Percentiles rank a stretch among this genome's conserved stretches.
These are phyloP conservation scores for Phataginus tricuspis DNA, from an alignment of 2,797 vertebrate species.

Conservation along the genomic window DNA sequence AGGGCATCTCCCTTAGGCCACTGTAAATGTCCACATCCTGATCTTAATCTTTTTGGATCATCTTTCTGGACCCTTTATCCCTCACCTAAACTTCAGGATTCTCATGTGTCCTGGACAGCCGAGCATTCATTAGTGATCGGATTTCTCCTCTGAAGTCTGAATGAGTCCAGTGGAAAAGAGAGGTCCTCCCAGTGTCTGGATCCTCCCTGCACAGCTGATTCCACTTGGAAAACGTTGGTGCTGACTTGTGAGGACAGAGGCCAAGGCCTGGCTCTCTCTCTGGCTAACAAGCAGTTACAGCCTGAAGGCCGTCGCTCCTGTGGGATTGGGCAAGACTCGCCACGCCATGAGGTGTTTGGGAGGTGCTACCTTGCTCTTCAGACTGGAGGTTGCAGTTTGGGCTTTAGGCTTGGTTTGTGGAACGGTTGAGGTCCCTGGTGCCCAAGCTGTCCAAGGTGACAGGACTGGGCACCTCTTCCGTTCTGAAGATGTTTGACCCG, in stretches of 20 bases:
- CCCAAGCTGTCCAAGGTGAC: background rate
- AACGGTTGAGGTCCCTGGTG: background rate
- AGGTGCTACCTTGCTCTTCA: background rate
- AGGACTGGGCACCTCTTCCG: background rate
- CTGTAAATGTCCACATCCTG: background rate
- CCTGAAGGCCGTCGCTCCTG: slow-evolving; percentile 31
- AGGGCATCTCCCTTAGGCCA: background rate
- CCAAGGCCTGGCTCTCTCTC: background rate
- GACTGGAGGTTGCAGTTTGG: background rate
- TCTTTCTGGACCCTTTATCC: slow-evolving; percentile 26
- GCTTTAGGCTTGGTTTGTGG: slow-evolving; percentile 19
- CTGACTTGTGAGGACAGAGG: background rate
- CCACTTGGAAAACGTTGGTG: slow-evolving; percentile 46
- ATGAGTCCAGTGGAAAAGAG: slow-evolving; percentile 59
- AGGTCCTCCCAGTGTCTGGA: slow-evolving; percentile 42
- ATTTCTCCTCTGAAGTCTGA: slow-evolving; percentile 41
- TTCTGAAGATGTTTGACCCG: background rate
- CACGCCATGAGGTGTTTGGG: background rate
- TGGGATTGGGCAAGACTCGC: background rate
- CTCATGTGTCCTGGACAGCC: background rate
- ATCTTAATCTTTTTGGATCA: slow-evolving; percentile 23
- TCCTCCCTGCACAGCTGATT: background rate
- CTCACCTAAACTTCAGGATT: slow-evolving; percentile 9
- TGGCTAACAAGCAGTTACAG: background rate
- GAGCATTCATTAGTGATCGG: slow-evolving; percentile 6